Base-by-base conservation (phyloP, 2,113 vertebrate genomes). In the Gallinago jamesoni region DNA sequence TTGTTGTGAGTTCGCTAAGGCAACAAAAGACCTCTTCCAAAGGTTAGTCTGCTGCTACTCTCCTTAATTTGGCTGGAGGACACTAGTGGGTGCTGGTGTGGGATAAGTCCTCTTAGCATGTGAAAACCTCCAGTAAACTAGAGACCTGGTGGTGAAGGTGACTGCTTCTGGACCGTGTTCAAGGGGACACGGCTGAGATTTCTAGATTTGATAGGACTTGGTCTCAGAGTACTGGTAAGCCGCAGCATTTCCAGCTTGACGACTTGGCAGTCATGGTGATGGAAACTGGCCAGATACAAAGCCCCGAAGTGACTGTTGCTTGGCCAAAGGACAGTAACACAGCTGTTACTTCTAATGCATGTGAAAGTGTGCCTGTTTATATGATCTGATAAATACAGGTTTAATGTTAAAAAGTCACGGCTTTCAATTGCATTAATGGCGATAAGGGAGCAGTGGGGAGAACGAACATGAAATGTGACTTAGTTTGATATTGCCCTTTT, bases 351-450 rank as follows among this genome's bases (percentile, higher is more conserved):
- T 93, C 18, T 30, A 67, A 37, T 20, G n/a, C 6, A 3, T 39
- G 48, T 20, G 14, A 35, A 80, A 87, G 10, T 35, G 45, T 48
- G 28, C 15, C 73, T 39, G 25, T 73, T 31, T 56, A 20, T 74
- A 60, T 3, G 16, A 28, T 39, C 59, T 87, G 47, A 66, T 90
- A 77, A 69, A 84, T 66, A 16, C 2, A 16, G 63, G 28, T 50
- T 79, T 85, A 72, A 27, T 62, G 45, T 45, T 90, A 60, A 77
- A 87, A 88, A 92, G 80, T 75, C 73, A 25, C 2, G 9, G 23
- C 30, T 12, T 67, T 86, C 1, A 5, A 18, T 60, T 67, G 52
- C 47, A 23, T 55, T 83, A 78, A 63, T 0, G 0, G 11, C 0
- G 0, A 22, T 79, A n/a, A 67, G 53, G 81, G 87, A 85, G 68